Base-by-base conservation (phyloP, 2,888 invertebrate species). In the Sialis lutaria region DNA sequence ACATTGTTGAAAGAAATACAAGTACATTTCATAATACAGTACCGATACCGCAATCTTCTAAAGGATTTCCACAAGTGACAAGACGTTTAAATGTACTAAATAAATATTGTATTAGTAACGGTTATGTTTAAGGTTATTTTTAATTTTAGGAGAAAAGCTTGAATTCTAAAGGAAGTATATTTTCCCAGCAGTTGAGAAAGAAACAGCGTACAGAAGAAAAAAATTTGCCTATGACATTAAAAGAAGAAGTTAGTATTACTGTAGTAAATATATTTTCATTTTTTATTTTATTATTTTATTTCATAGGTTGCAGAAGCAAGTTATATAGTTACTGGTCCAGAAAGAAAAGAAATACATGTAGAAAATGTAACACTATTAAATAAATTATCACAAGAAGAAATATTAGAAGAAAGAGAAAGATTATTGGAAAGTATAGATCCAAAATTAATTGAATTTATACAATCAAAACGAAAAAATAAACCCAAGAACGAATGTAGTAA, bases 371-470 rank as follows among this genome's bases (percentile, higher is more conserved):
- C 72, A 53, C 64, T 74, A 48, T 59, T 93, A 8, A 67, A 68
- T 39, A 63, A 72, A 57, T 82, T 92, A 84, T 72, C 75, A 2
- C 68, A 75, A 53, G 69, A 76, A 46, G 85, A 91, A 55, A 89
- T 92, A 54, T 55, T 83, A 10, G 71, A 73, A 46, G 89, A 90
- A 60, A 75, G 77, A 52, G 65, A 76, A 51, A 78, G 79, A 55
- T 63, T 93, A 22, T 56, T 88, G 7, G 60, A 69, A 22, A 70
- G 60, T 42, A 59, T 84, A 55, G 79, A 81, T 62, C 79, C 84
- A 5, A 75, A 75, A 45, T 60, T 84, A 37, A 59, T 87, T 6
- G 68, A 77, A 43, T 87, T 79, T 64, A 63, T 87, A 33, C 70
- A 64, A 57, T 62, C 67, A 2, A 65, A 57, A 65, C 69, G 68